These are phyloP conservation scores for Eupleurogrammus muticus DNA, from an alignment of 2,797 vertebrate genomes.

Conservation along the genomic window DNA sequence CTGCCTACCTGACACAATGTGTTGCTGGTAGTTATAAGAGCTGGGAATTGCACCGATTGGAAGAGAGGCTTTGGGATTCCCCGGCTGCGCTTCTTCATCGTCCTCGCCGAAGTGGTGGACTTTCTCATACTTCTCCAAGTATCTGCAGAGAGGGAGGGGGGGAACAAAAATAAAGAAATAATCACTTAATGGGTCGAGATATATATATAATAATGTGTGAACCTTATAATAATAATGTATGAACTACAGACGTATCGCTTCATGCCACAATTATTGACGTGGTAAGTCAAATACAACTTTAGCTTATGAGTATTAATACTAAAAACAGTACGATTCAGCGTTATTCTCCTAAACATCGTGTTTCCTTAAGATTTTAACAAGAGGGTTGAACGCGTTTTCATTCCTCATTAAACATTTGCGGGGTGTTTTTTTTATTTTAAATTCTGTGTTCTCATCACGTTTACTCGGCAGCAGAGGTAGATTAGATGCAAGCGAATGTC, in stretches of 20 bases:
- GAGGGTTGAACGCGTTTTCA: too few species aligned
- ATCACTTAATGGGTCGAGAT: neutral
- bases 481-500: neutral
- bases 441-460: neutral
- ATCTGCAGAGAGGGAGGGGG: conserved; percentile 82
- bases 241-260: too few species aligned
- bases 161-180: neutral
- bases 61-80: conserved; percentile 96
- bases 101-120: conserved; percentile 99
- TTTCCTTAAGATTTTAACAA: too few species aligned
- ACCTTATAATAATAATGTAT: too few species aligned
- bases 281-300: too few species aligned
- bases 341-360: too few species aligned
- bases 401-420: too few species aligned
- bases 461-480: neutral
- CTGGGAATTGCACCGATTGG: conserved; percentile 99
- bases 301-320: neutral
- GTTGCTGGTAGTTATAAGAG: conserved; percentile 99
- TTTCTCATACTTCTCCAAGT: conserved; percentile 99
- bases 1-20: conserved; percentile 87
- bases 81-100: conserved; percentile 96
- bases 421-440: neutral
- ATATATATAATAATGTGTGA: too few species aligned
- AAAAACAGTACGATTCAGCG: neutral
- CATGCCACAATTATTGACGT: too few species aligned